Conservation (phyloP, 92 coral and sea anemone species). For the Parazoanthus swiftii region DNA sequence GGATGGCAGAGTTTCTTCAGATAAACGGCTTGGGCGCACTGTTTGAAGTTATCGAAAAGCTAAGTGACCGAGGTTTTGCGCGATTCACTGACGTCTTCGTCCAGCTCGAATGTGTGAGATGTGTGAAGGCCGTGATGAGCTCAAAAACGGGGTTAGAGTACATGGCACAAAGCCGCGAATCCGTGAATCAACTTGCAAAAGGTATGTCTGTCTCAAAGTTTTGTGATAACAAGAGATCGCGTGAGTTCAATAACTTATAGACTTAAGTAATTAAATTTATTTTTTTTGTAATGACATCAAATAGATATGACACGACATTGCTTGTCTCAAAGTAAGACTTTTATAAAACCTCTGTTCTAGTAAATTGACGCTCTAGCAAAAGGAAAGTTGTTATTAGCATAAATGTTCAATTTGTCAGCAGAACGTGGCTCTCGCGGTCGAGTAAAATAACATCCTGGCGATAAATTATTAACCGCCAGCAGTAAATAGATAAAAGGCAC, state of each 20-base stretch:
- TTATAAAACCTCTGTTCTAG: not conserved
- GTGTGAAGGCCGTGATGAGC: slow-evolving; percentile 93
- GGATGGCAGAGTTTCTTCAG: slow-evolving; percentile 83
- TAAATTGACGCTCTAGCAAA: not conserved
- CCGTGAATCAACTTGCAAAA: slow-evolving; percentile 72
- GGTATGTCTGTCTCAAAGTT: slow-evolving; percentile 50
- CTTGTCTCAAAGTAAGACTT: not conserved
- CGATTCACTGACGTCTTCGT: slow-evolving; percentile 79
- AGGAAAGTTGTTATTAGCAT: not conserved
- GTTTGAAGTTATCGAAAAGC: slow-evolving; percentile 84
- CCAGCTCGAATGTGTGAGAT: slow-evolving; percentile 85
- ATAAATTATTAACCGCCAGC: not conserved
- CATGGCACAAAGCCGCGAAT: slow-evolving; percentile 69
- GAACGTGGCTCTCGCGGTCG: not conserved
- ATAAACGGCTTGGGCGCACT: slow-evolving; percentile 77
- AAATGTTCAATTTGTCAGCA: not conserved
- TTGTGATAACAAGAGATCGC: not conserved
- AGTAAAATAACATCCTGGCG: not conserved
- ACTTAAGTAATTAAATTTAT: not conserved
- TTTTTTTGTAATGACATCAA: not conserved
- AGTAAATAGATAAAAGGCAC: not conserved
- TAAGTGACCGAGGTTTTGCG: slow-evolving; percentile 67
- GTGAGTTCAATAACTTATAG: not conserved
- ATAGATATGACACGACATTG: not conserved
- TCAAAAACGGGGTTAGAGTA: slow-evolving; percentile 77